Evolutionary conservation across 2,888 invertebrate genomes (phyloP).

Genomic region (Chymomyza fuscimana): DNA sequence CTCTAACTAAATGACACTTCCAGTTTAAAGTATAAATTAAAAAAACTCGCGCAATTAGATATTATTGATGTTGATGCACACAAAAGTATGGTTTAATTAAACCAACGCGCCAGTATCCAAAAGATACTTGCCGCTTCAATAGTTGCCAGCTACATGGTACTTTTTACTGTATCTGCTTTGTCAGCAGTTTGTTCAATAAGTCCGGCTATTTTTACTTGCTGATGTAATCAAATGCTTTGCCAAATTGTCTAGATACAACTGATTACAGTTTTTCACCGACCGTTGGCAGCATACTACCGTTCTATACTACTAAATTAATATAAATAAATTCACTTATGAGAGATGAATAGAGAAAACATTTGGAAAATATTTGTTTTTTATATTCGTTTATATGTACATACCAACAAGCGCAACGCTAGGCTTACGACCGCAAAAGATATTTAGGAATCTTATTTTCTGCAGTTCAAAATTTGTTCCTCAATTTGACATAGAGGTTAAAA

Average conservation of each 20-base stretch:
- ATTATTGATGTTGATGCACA: not conserved
- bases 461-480: no score
- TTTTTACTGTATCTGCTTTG: not conserved
- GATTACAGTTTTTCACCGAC: no score
- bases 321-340: no score
- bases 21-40: slow-evolving; percentile 6
- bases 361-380: no score
- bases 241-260: slow-evolving; percentile 40
- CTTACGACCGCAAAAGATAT: no score
- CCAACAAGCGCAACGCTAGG: no score
- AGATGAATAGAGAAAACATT: no score
- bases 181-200: not conserved
- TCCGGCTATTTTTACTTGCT: slow-evolving; percentile 55
- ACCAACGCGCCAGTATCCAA: slow-evolving; percentile 12
- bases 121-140: slow-evolving; percentile 2
- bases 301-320: no score
- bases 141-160: not conserved
- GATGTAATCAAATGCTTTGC: slow-evolving; percentile 57
- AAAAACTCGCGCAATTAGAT: not conserved
- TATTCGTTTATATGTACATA: no score
- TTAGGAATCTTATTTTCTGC: no score
- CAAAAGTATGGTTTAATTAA: not conserved
- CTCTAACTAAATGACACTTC: slow-evolving; percentile 29
- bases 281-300: no score
- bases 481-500: no score